Conservation (phyloP, 2,113 vertebrate genomes). For the Leuciscus idus region DNA sequence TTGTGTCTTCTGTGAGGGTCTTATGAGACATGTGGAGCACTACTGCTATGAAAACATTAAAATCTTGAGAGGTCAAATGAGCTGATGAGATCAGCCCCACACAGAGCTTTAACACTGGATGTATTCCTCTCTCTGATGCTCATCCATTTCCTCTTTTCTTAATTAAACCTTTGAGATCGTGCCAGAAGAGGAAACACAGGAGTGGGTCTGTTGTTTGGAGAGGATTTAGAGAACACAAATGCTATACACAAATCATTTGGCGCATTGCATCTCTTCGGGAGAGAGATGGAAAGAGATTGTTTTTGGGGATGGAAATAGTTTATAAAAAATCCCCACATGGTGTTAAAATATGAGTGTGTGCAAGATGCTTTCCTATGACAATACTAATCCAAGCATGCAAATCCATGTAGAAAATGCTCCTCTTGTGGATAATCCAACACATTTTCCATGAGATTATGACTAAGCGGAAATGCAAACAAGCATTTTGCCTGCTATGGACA, state of each 20-base stretch:
- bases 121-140: conserved; percentile 15
- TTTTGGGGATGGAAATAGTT: conserved; percentile 22
- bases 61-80: conserved; percentile 19
- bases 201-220: conserved; percentile 24
- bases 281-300: not conserved
- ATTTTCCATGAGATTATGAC: conserved; percentile 27
- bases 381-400: conserved; percentile 26
- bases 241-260: conserved; percentile 11
- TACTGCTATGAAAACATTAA: not conserved
- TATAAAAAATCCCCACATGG: conserved; percentile 5
- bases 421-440: conserved; percentile 25
- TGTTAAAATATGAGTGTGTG: not conserved
- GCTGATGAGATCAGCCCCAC: conserved; percentile 26
- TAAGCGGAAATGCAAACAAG: conserved; percentile 13
- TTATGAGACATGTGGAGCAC: conserved; percentile 14
- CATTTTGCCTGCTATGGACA: conserved; percentile 7
- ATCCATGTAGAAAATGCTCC: conserved; percentile 20
- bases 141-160: conserved; percentile 20
- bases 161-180: conserved; percentile 24
- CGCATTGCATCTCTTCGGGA: not conserved
- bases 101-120: conserved; percentile 21
- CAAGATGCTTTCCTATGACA: not conserved
- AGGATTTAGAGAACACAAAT: conserved; percentile 16
- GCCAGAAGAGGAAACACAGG: conserved; percentile 13
- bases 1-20: conserved; percentile 1